These are phyloP conservation scores for Acheta domesticus DNA, from an alignment of 2,888 invertebrate species.

Conservation along the genomic window DNA sequence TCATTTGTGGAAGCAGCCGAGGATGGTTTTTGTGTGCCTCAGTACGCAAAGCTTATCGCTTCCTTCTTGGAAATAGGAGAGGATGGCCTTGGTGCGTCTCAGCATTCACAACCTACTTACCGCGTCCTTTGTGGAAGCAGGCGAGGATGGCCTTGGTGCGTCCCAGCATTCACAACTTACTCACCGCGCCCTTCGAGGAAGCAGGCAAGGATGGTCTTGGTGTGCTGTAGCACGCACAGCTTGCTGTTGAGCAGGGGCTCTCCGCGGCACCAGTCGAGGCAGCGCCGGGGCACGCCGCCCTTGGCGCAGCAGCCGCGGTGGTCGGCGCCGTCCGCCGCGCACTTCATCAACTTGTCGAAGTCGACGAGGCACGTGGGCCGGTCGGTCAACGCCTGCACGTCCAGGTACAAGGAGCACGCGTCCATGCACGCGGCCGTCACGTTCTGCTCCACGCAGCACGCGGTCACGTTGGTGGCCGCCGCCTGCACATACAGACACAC, in stretches of 20 bases:
- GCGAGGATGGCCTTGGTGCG: no score
- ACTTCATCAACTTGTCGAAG: conserved; percentile 81
- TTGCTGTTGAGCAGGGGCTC: conserved; percentile 64
- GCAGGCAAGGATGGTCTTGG: conserved; percentile 73
- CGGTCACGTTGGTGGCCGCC: conserved; percentile 67
- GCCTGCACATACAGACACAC: conserved; percentile 45
- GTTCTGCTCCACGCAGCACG: conserved; percentile 77
- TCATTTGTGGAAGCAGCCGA: no score
- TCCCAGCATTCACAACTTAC: background rate
- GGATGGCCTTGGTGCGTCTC: no score
- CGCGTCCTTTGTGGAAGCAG: no score
- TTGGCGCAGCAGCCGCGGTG: conserved; percentile 80
- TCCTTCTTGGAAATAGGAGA: no score
- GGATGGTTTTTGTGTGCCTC: no score
- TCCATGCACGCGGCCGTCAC: conserved; percentile 75
- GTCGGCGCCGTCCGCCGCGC: conserved; percentile 72
- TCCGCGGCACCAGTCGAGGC: conserved; percentile 81
- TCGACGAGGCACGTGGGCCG: conserved; percentile 76
- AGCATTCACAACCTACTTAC: no score
- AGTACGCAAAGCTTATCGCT: no score
- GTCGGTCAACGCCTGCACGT: conserved; percentile 78
- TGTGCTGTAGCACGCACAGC: conserved; percentile 68
- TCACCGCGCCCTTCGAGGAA: conserved; percentile 71
- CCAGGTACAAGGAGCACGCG: conserved; percentile 79
- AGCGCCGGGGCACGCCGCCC: conserved; percentile 73